Conservation (phyloP, 2,888 invertebrate genomes). For the Apodemia mormo region DNA sequence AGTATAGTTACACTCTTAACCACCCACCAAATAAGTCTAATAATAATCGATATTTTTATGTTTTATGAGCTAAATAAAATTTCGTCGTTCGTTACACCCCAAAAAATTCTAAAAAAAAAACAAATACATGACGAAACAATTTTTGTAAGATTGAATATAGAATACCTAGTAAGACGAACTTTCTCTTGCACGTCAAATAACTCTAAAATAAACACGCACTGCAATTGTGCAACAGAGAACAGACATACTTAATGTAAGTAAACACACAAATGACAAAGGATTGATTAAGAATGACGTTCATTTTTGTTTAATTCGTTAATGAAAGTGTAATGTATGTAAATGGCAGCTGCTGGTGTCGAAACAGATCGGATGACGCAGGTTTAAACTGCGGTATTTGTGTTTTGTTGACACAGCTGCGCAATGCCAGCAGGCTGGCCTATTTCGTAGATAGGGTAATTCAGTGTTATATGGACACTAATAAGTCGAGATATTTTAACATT, state of each 20-base stretch:
- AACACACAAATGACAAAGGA: neutral
- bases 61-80: too few species aligned
- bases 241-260: neutral
- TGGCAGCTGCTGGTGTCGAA: slow-evolving; percentile 52
- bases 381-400: slow-evolving; percentile 47
- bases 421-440: slow-evolving; percentile 33
- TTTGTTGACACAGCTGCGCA: slow-evolving; percentile 59
- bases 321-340: slow-evolving; percentile 52
- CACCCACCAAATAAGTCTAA: too few species aligned
- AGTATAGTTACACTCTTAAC: too few species aligned
- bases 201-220: too few species aligned
- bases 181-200: too few species aligned
- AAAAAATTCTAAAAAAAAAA: too few species aligned
- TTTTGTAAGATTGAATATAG: too few species aligned
- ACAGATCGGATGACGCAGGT: slow-evolving; percentile 69
- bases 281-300: neutral
- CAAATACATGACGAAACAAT: too few species aligned
- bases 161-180: too few species aligned
- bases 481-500: neutral
- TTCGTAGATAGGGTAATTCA: neutral
- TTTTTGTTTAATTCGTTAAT: slow-evolving; percentile 49
- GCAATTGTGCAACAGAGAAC: neutral
- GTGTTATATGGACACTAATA: neutral
- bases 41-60: too few species aligned
- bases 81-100: too few species aligned